Conservation (phyloP, 2,888 invertebrate genomes). For the Globia sparganii region DNA sequence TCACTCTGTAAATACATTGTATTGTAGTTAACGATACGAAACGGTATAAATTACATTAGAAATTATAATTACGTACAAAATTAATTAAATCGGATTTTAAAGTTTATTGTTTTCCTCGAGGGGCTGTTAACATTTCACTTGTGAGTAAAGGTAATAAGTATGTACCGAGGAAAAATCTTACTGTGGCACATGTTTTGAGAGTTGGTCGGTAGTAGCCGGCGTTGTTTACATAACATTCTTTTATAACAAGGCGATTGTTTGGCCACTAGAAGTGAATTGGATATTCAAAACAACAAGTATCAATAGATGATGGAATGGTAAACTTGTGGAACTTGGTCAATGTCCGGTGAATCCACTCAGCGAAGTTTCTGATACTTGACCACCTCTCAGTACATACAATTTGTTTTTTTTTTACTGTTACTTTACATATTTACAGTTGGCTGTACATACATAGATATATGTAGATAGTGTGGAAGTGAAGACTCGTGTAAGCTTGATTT, state of each 20-base stretch:
- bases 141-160: constrained; percentile 50
- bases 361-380: constrained; percentile 69
- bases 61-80: constrained; percentile 35
- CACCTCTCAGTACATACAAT: constrained; percentile 48
- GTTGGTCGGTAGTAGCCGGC: constrained; percentile 63
- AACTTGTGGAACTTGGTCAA: constrained; percentile 79
- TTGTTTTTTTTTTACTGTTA: constrained; percentile 37
- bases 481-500: constrained; percentile 53
- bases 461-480: constrained; percentile 50
- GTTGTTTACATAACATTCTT: constrained; percentile 83
- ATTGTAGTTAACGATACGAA: constrained; percentile 35
- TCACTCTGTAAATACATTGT: constrained; percentile 40
- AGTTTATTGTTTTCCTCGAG: constrained; percentile 42
- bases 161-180: constrained; percentile 63
- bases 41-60: constrained; percentile 21
- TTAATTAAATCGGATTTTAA: constrained; percentile 36
- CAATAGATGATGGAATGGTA: constrained; percentile 71
- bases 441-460: constrained; percentile 15
- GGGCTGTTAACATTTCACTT: constrained; percentile 50
- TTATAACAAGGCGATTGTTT: constrained; percentile 82
- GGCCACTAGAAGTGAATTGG: constrained; percentile 69
- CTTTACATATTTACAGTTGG: constrained; percentile 33
- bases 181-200: constrained; percentile 78
- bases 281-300: constrained; percentile 79
- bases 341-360: constrained; percentile 82